A percentile compares a stretch with the other conserved stretches of the same genome.
Evolutionary conservation across 2,888 invertebrate genomes (phyloP).

Genomic region (Cecidostiba fungosa): DNA sequence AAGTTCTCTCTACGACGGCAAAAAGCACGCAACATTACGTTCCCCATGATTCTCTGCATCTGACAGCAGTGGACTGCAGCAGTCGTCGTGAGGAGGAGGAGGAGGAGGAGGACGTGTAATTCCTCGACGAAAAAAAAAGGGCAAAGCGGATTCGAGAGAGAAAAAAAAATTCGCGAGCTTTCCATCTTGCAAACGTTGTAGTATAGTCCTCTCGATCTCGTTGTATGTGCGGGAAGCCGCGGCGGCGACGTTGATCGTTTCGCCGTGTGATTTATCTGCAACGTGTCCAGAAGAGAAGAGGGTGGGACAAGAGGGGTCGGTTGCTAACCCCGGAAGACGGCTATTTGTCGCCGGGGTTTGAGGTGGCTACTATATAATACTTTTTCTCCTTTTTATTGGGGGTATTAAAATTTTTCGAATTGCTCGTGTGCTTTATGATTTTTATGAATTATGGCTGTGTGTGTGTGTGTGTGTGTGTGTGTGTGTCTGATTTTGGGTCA

Average conservation of each 20-base stretch:
- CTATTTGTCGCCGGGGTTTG: constrained; percentile 32
- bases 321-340: constrained; percentile 29
- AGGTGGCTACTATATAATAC: not conserved
- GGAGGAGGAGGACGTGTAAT: constrained; percentile 11
- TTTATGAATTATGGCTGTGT: not conserved
- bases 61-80: constrained; percentile 11
- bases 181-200: constrained; percentile 37
- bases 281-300: constrained; percentile 14
- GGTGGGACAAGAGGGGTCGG: constrained; percentile 22
- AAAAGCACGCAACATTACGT: constrained; percentile 21
- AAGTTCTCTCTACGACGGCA: not conserved
- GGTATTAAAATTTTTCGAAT: constrained; percentile 51
- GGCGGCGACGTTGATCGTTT: constrained; percentile 53
- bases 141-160: not conserved
- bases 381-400: constrained; percentile 57
- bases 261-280: constrained; percentile 58
- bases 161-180: constrained; percentile 29
- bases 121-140: not conserved
- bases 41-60: constrained; percentile 3
- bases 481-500: too few species aligned
- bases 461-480: too few species aligned
- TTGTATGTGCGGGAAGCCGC: not conserved
- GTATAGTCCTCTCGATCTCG: constrained; percentile 38
- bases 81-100: not conserved
- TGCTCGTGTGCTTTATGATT: not conserved